Evolutionary conservation across 2,113 vertebrate genomes (phyloP), one percentile per base, ranked within the genome.

Genomic region (Barnardius zonarius): DNA sequence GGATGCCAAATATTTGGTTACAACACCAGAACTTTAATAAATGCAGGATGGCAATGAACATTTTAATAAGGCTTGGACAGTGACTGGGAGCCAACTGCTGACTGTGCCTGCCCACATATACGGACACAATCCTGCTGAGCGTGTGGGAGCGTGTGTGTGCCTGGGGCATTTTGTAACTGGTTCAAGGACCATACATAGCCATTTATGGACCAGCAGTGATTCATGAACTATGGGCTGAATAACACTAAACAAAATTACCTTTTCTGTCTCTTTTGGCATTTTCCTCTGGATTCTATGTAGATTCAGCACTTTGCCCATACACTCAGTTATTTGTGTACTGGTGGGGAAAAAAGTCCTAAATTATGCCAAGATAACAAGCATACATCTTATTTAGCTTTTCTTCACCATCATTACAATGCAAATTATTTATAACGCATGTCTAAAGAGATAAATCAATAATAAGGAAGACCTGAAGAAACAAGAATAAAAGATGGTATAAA

Each of bases 161-260:
- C 80, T 35, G 10, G 14, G 44, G 80, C 73, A 64, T 44, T 73
- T 12, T 48, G 14, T 15, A 84, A 33, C 25, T 64, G 37, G 91
- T 91, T 94, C 77, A 78, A 88, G 43, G 69, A 82, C 74, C 35
- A 87, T 43, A 91, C 3, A 0, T 1, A 59, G 44, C 9, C 0
- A 84, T 79, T 83, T 77, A 93, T 35, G 48, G 62, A 92, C 73
- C 73, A 78, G 51, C 41, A 88, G 51, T n/a, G 43, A 93, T 88
- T 86, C 33, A 75, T 17, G 35, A 84, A 86, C 33, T 35, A 52
- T 30, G 51, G 55, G 51, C 48, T 93, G 35, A 92, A 24, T 49
- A 82, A 84, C 51, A 81, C 39, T 35, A 72, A 27, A n/a, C 28
- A 82, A 82, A 95, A 86, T 17, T 15, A 82, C 20, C 43, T 87